phyloP scores from a whole-genome alignment of 2,797 vertebrate genomes.

The Megalops cyprinoides region DNA sequence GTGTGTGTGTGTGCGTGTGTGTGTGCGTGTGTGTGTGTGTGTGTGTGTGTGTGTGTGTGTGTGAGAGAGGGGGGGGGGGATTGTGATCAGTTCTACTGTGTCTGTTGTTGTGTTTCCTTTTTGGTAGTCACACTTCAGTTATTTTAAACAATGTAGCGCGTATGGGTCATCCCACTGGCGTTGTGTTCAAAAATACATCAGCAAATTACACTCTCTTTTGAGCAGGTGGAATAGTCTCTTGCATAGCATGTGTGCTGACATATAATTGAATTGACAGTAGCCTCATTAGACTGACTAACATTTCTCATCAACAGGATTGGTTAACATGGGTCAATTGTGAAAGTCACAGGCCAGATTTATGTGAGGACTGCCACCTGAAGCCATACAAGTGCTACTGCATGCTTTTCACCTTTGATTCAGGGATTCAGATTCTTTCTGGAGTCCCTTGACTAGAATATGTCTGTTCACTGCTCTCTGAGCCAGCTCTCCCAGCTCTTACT shows the following conservation, averaged over 20 bases:
- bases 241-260: too few species aligned
- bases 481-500: background rate
- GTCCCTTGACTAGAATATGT: background rate
- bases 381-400: background rate
- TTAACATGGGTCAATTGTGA: background rate
- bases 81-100: too few species aligned
- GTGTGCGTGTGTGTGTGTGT: too few species aligned
- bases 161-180: too few species aligned
- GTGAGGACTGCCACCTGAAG: background rate
- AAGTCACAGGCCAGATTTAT: background rate
- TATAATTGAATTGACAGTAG: too few species aligned
- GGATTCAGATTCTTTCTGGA: background rate
- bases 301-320: background rate
- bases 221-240: too few species aligned
- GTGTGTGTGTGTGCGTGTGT: background rate
- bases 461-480: background rate
- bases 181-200: too few species aligned
- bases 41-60: background rate
- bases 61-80: too few species aligned
- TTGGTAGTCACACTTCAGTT: too few species aligned
- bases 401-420: background rate
- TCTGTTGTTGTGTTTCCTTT: too few species aligned
- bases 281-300: background rate
- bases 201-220: too few species aligned
- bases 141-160: too few species aligned